Base-by-base conservation (phyloP, 2,113 vertebrate genomes). In the Bos taurus region DNA sequence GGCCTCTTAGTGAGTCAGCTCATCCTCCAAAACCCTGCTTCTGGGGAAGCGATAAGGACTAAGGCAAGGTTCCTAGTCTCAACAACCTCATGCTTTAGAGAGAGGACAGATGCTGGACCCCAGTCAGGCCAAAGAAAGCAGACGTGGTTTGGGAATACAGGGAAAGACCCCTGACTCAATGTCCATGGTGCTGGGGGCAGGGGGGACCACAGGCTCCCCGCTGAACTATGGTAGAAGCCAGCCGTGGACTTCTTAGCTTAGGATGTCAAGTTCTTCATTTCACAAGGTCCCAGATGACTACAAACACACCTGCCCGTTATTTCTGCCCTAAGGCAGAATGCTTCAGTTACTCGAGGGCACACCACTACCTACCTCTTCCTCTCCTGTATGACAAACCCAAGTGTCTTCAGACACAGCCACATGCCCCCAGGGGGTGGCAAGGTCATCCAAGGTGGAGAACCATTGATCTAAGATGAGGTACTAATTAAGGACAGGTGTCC, bases 181-280 rank as follows among this genome's bases (percentile, higher is more conserved):
- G 43, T 33, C 14, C 2, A 2, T 7, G 33, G 16, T 2, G 2
- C 4, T 46, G 21, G 13, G 21, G 54, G 3, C 2, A 0, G 17
- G 12, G 28, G 48, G 43, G 43, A 1, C n/a, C 12, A n/a, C 21
- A 36, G 50, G 5, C 8, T 5, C n/a, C 23, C n/a, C 0, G 4
- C 25, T 59, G 23, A 21, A 16, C 1, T 3, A 1, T 0, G 4
- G 4, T 7, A 8, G 10, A 28, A 60, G 15, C 1, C 16, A 40
- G 28, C 30, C 2, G 5, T 23, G 36, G 25, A 2, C 14, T 15
- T 9, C 33, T 48, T 19, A 16, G 62, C 10, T 21, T 16, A 5
- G 46, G 6, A 7, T 36, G 30, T 19, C 2, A 91, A 8, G 3
- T 7, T 2, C 56, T 83, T 48, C 43, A 43, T 8, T 80, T 36